Evolutionary conservation across 1,140 invertebrate genomes (phyloP), one percentile per base, ranked within the genome.

Genomic region (Drosophila ogumai): DNA sequence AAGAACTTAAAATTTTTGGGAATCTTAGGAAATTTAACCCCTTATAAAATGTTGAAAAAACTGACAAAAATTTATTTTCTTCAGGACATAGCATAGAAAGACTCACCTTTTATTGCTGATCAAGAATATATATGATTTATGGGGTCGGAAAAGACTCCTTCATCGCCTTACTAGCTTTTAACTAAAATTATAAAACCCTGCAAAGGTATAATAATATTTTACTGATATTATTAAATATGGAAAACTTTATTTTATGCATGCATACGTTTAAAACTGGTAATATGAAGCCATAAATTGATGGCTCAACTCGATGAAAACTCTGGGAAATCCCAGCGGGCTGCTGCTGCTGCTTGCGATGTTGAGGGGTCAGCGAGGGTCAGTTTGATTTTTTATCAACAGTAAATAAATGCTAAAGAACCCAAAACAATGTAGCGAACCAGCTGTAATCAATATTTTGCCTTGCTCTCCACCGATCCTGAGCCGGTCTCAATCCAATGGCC

Each of bases 401-500:
- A 85, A 85, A 74, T 80, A 85, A 77, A 63, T 73, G 76, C 46
- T 50, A 77, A 77, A 49, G 60, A 82, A 76, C 43, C 69, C 74
- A 81, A 81, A 65, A 68, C 43, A 75, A 75, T 65, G 40, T 25
- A 55, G 46, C 65, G 60, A 44, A 49, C 49, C 65, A 44, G 54
- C 74, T 90, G 85, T 90, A 90, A 90, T 90, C 86, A 90, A 90
- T 90, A 90, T 90, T 90, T 90, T 85, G 78, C 78, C 85, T 68
- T 32, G 52, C 52, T 55, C 52, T n/a, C 34, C 52, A 15, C 34
- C 52, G 52, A 77, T 71, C 40, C 79, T 69, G 44, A 60, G 58
- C 50, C 52, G 55, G 34, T 43, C 52, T 50, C 38, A 54, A 56
- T 72, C 31, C 69, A 28, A 41, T 43, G 71, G 65, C 50, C 74